Evolutionary conservation across 2,113 vertebrate genomes (phyloP), one percentile per base, ranked within the genome.

Genomic region (Cairina moschata): DNA sequence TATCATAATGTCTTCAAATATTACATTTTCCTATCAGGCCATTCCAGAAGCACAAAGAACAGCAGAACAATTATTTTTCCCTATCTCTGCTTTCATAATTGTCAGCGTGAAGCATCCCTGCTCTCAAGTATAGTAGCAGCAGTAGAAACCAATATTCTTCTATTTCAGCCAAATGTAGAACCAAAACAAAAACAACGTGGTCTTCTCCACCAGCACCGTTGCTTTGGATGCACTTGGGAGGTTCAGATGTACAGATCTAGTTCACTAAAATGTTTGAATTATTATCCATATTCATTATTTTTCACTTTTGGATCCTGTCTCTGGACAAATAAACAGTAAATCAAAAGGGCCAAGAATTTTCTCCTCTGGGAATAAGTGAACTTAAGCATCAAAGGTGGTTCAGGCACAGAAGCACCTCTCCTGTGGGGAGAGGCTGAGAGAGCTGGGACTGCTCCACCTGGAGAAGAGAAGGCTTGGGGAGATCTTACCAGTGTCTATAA

Each of bases 201-300:
- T 0, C 0, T 58, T 6, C 5, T 56, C 34, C 52, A 55, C 25
- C 60, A 79, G 6, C 29, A 65, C 20, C 8, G 1, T 21, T 63
- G 26, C 21, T 79, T 83, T 4, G 2, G 44, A 40, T 44, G 34
- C 20, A 11, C 42, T 63, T 63, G 20, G 29, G 29, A 22, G 63
- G 42, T 81, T 95, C 52, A 6, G 1, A 5, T 10, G 15, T 11
- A n/a, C 8, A 28, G 18, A 14, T 55, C 38, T 38, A 58, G n/a
- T 25, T 78, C 52, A 29, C 31, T 54, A 21, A 86, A 74, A 60
- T 0, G 0, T 69, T 69, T 74, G 31, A 69, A 69, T 48, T 68
- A 40, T 66, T 80, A 32, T 16, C 31, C 23, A 20, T 66, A 17
- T 9, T 91, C 23, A n/a, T 59, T 73, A 38, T 84, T 79, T 65